phyloP scores from a whole-genome alignment of 2,888 invertebrate species.

The Aporophyla nigra region DNA sequence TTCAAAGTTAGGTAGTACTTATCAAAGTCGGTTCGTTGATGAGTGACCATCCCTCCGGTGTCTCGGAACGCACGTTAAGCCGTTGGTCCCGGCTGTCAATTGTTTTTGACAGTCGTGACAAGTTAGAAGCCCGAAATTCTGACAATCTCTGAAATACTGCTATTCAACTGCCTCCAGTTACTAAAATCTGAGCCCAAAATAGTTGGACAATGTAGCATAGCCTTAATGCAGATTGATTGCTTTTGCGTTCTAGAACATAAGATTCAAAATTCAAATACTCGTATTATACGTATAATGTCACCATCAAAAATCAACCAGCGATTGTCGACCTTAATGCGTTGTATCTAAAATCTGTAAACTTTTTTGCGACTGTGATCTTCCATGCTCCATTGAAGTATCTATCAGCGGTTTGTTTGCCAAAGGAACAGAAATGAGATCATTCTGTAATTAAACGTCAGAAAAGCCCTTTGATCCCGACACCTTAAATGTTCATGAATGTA shows the following conservation, averaged over 20 bases:
- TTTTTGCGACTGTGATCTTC: conserved; percentile 23
- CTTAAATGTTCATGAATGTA: conserved; percentile 80
- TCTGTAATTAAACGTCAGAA: conserved; percentile 78
- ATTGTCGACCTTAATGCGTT: background rate
- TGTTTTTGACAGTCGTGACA: too few species aligned
- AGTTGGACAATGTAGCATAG: too few species aligned
- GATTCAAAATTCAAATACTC: background rate
- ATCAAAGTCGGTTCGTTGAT: too few species aligned
- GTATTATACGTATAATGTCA: background rate
- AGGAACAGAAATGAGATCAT: conserved; percentile 69
- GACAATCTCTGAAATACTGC: too few species aligned
- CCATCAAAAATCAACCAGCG: background rate
- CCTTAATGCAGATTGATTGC: too few species aligned
- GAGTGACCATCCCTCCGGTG: too few species aligned
- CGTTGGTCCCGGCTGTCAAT: too few species aligned
- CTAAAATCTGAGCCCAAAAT: too few species aligned
- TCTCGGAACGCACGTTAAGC: too few species aligned
- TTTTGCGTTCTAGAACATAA: background rate
- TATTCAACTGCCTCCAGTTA: too few species aligned
- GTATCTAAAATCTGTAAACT: conserved; percentile 1
- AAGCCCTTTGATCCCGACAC: conserved; percentile 83
- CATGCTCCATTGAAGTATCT: conserved; percentile 61
- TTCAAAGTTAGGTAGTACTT: too few species aligned
- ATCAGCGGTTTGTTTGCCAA: conserved; percentile 63
- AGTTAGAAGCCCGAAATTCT: too few species aligned